A percentile compares a stretch with the other conserved stretches of the same genome.
Evolutionary conservation across 2,113 vertebrate species (phyloP).

Genomic region (Carassius auratus): DNA sequence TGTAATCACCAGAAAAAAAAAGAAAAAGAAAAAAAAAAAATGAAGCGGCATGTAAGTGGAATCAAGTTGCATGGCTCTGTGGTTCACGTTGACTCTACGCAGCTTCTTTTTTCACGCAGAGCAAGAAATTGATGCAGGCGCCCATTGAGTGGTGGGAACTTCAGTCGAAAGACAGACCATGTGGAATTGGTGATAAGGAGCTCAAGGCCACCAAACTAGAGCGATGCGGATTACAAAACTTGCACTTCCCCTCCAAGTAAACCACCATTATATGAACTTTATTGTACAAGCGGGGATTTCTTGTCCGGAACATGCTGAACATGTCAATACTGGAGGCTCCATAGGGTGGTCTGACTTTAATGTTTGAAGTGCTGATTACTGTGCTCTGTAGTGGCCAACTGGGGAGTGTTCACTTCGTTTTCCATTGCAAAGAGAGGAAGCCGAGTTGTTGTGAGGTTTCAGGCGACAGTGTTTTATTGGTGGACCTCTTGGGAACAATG

Average conservation of each 20-base stretch:
- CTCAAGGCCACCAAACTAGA: slow-evolving; percentile 39
- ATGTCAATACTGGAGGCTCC: slow-evolving; percentile 15
- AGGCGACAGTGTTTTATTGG: background rate
- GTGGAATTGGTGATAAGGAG: slow-evolving; percentile 50
- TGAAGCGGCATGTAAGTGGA: background rate
- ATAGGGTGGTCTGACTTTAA: slow-evolving; percentile 18
- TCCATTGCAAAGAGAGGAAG: background rate
- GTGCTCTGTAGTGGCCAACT: slow-evolving; percentile 16
- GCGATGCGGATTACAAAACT: slow-evolving; percentile 47
- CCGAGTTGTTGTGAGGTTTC: background rate
- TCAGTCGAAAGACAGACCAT: slow-evolving; percentile 27
- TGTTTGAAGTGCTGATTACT: slow-evolving; percentile 46
- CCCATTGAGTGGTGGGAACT: slow-evolving; percentile 29
- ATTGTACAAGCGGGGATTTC: slow-evolving; percentile 36
- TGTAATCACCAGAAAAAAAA: background rate
- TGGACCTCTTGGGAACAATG: background rate
- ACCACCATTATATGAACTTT: slow-evolving; percentile 34
- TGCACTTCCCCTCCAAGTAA: background rate
- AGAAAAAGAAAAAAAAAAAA: too few species aligned
- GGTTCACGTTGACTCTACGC: slow-evolving; percentile 6
- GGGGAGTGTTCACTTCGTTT: slow-evolving; percentile 10
- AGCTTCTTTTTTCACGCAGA: slow-evolving; percentile 36
- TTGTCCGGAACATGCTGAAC: slow-evolving; percentile 41
- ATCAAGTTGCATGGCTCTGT: slow-evolving; percentile 9
- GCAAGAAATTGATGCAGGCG: slow-evolving; percentile 44